Base-by-base conservation (phyloP, 2,888 invertebrate genomes). In the Axea sp. region DNA sequence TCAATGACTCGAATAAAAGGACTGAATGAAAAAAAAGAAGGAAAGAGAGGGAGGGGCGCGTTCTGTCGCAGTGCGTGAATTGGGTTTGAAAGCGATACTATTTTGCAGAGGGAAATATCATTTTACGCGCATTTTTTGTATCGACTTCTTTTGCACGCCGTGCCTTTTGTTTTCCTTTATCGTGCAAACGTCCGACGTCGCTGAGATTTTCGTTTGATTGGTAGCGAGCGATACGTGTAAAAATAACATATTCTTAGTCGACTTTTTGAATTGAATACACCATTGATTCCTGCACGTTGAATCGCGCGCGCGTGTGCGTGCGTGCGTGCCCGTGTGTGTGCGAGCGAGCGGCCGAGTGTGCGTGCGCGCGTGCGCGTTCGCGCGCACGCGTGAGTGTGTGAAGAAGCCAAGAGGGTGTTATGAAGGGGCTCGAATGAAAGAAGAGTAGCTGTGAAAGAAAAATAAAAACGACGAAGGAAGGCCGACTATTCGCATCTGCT, bases 401-500 rank as follows among this genome's bases (percentile, higher is more conserved):
- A 51, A 59, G 72, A 45, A 65, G 53, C 37, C 39, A 35, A 53
- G 71, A 75, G 57, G 71, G 75, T 64, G 62, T 71, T 45, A 64
- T 64, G 51, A 75, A 72, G 67, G 75, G 57, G 71, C 41, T 51
- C 35, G 60, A 69, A 62, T 60, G 71, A 60, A 67, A 71, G 57
- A 65, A 67, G 69, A 67, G 53, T 59, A 45, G 49, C 53, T 57
- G 59, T 41, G 41, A 51, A 74, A 60, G 47, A 59, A 47, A 68
- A 75, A 72, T 72, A 75, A 75, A 71, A 69, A 65, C 60, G 24
- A 45, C 33, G 55, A 62, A 69, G 55, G 47, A 65, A 55, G 65
- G 62, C 57, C 30, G 69, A 71, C 65, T 39, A 57, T 53, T 57
- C 43, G 81, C 83, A 83, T 83, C 82, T 83, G 81, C 82, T 80